A percentile compares a stretch with the other conserved stretches of the same genome.
These are phyloP conservation scores for Ctenicera cuprea DNA, from an alignment of 2,888 invertebrate species.

Conservation along the genomic window DNA sequence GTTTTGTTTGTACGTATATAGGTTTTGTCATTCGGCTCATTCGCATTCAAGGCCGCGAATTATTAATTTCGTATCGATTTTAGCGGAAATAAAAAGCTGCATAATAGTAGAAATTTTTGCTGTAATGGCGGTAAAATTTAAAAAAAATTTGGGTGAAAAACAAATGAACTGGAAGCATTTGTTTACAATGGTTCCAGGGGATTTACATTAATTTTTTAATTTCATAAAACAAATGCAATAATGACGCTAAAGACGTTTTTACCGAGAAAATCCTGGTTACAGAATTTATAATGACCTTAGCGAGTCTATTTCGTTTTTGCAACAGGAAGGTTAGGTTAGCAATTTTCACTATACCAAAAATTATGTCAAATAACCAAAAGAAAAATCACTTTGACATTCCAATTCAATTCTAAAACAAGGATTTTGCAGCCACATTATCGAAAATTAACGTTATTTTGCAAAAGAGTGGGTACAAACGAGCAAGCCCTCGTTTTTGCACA, in stretches of 20 bases:
- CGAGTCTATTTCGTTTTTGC: conserved; percentile 18
- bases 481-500: conserved; percentile 9
- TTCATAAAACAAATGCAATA: not conserved
- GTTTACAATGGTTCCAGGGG: conserved; percentile 18
- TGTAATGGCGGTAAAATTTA: too few species aligned
- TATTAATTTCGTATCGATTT: conserved; percentile 44
- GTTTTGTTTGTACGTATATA: conserved; percentile 13
- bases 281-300: conserved; percentile 22
- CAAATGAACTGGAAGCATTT: not conserved
- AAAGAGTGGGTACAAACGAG: conserved; percentile 20
- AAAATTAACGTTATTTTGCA: not conserved
- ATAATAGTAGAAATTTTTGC: too few species aligned
- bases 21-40: not conserved
- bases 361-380: not conserved
- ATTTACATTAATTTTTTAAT: conserved; percentile 26
- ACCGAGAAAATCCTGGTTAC: not conserved
- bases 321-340: conserved; percentile 34
- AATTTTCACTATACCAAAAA: not conserved
- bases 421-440: too few species aligned
- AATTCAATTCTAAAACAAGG: too few species aligned
- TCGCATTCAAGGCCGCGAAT: conserved; percentile 36
- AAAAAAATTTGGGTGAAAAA: not conserved
- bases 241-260: conserved; percentile 10
- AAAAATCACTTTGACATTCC: too few species aligned
- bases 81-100: conserved; percentile 33